Conservation (phyloP, 2,888 invertebrate species). For the Heteromurus nitidus region DNA sequence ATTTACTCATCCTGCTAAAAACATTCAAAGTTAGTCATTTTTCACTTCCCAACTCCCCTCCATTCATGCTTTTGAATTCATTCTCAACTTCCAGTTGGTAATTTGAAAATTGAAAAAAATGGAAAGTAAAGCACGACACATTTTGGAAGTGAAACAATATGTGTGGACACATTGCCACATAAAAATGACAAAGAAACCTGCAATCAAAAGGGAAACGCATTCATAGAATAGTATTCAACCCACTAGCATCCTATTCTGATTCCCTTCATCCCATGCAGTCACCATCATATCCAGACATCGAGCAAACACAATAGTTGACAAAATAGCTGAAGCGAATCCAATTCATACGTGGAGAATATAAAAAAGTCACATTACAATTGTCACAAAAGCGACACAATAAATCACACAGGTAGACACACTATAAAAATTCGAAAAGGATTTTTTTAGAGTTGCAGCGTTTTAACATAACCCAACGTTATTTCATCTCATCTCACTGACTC, state of each 20-base stretch:
- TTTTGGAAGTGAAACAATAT: constrained; percentile 33
- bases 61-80: no score
- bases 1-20: no score
- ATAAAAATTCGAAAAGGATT: no score
- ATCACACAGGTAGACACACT: constrained; percentile 36
- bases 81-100: not conserved
- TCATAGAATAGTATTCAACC: not conserved
- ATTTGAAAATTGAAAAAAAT: not conserved
- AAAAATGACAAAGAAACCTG: constrained; percentile 17
- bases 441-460: no score
- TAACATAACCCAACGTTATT: no score
- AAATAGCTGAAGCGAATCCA: constrained; percentile 58
- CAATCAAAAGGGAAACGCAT: constrained; percentile 28
- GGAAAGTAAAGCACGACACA: not conserved
- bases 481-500: no score
- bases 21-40: no score
- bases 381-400: constrained; percentile 55
- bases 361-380: constrained; percentile 52
- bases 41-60: no score
- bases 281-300: constrained; percentile 33
- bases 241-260: not conserved
- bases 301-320: constrained; percentile 54
- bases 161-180: constrained; percentile 22
- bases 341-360: constrained; percentile 39
- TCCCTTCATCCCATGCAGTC: not conserved